Evolutionary conservation across 2,888 invertebrate genomes (phyloP).

Genomic region (Trachelus troglodyta): DNA sequence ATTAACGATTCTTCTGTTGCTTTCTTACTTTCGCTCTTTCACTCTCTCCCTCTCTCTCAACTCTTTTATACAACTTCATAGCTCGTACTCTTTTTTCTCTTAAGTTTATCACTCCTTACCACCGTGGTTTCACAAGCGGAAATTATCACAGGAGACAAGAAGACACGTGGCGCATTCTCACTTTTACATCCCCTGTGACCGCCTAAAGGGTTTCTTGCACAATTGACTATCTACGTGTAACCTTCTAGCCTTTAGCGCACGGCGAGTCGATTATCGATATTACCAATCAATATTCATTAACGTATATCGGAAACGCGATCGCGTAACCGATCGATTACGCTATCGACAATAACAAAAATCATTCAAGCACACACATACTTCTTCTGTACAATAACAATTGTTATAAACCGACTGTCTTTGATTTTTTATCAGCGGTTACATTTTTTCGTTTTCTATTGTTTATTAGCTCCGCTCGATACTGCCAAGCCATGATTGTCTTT

Average conservation of each 20-base stretch:
- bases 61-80: too few relatives aligned
- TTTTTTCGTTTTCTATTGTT: slow-evolving; percentile 17
- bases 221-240: slow-evolving; percentile 1
- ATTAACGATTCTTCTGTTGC: neutral
- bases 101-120: too few relatives aligned
- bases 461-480: neutral
- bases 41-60: neutral
- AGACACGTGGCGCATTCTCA: too few relatives aligned
- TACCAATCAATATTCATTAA: too few relatives aligned
- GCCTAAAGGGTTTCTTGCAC: neutral
- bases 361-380: neutral
- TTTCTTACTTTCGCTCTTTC: too few relatives aligned
- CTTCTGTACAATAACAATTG: slow-evolving; percentile 25
- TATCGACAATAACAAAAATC: neutral
- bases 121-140: too few relatives aligned
- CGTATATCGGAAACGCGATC: too few relatives aligned
- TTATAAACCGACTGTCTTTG: slow-evolving; percentile 16
- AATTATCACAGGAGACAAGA: too few relatives aligned
- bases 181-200: too few relatives aligned
- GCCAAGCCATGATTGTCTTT: slow-evolving; percentile 51
- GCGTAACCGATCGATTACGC: too few relatives aligned
- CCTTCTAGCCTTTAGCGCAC: neutral
- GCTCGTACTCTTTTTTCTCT: too few relatives aligned
- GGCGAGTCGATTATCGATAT: slow-evolving; percentile 1
- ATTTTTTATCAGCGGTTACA: slow-evolving; percentile 21